phyloP scores from a whole-genome alignment of 2,113 vertebrate genomes.

The Boleophthalmus pectinirostris region DNA sequence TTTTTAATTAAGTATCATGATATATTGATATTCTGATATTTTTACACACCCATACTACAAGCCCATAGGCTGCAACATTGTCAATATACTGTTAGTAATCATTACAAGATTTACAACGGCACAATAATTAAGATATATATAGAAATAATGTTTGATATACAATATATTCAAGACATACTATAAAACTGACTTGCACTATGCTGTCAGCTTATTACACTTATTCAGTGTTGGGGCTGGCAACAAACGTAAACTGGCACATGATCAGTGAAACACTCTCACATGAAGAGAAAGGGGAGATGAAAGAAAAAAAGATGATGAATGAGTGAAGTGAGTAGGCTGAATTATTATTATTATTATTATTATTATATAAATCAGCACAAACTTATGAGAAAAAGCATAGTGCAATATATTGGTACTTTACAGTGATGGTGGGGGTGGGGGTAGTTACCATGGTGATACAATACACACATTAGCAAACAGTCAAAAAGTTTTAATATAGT shows the following conservation, averaged over 20 bases:
- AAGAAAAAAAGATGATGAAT: background rate
- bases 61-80: background rate
- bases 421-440: no score
- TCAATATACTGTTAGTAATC: background rate
- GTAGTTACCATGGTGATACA: no score
- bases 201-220: background rate
- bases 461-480: no score
- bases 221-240: background rate
- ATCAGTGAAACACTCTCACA: background rate
- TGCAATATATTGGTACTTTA: conserved; percentile 6
- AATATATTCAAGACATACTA: background rate
- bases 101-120: background rate
- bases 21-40: no score
- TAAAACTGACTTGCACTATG: background rate
- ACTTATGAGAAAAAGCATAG: conserved; percentile 26
- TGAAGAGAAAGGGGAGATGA: background rate
- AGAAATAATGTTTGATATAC: no score
- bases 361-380: conserved; percentile 9
- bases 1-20: no score
- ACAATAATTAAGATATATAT: no score
- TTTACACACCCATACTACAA: background rate
- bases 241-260: background rate
- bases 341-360: background rate
- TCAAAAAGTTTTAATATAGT: no score
- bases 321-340: background rate